Evolutionary conservation across 2,888 invertebrate species (phyloP), one percentile per base, ranked within the genome.

Genomic region (Macaria notata): DNA sequence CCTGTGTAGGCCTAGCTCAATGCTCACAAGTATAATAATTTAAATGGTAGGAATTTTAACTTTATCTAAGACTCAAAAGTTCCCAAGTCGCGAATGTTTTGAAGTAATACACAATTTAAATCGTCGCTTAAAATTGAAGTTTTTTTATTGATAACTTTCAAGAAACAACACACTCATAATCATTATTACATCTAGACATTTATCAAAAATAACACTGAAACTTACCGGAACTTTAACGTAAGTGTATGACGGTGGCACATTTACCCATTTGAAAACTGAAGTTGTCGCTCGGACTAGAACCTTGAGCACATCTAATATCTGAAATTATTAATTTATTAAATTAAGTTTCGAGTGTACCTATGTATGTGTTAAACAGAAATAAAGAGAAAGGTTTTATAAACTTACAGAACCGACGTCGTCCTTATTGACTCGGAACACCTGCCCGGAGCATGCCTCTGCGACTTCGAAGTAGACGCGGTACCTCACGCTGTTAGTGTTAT

Each of bases 401-500:
- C 38, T 66, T 61, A 70, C 68, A 33, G 47, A 29, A 50, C 52
- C 38, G 5, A 69, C 61, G 52, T 68, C 57, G 31, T 51, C 4
- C 36, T 59, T 59, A 0, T 30, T 3, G 0, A 69, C 61, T 3
- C 33, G 33, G 39, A 67, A 61, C 4, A 69, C 66, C 48, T 62
- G 62, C 2, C 70, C 70, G 0, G 61, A 57, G 30, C 57, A 63
- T 4, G 62, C 62, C 9, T 46, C 54, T 3, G 70, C 70, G 2
- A 70, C 59, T 19, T 69, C 56, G 31, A 66, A 47, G 49, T 68
- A 70, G 5, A 64, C 63, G 47, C 42, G 47, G 38, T 59, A 64
- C 0, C 5, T 9, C n/a, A 4, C 3, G 31, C 29, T 30, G 6
- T 42, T 0, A 0, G 47, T 41, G 7, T 31, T 0, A 3, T 4